Conservation (phyloP, 2,113 vertebrate genomes). For the Myrmecobius fasciatus region DNA sequence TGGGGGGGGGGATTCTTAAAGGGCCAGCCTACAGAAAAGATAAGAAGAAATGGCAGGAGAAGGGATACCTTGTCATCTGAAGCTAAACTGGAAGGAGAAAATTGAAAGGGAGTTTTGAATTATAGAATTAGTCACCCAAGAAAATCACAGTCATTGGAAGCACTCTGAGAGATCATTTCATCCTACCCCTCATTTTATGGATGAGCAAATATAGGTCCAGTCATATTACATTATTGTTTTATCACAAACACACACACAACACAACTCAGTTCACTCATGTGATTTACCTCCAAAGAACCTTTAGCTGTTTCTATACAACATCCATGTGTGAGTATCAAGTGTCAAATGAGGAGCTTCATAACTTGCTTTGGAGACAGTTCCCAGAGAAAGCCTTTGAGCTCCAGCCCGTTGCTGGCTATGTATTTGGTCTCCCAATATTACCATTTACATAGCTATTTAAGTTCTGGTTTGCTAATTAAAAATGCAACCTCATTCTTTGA, state of each 20-base stretch:
- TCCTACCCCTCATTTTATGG: neutral
- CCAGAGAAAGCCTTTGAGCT: neutral
- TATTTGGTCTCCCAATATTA: neutral
- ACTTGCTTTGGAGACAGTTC: neutral
- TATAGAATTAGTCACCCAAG: neutral
- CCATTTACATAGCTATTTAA: neutral
- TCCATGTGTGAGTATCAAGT: neutral
- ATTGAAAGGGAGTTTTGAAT: neutral
- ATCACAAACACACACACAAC: too few relatives aligned
- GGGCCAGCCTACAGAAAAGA: neutral
- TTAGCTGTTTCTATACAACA: neutral
- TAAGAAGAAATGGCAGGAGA: neutral
- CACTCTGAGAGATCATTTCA: neutral
- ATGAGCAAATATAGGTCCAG: neutral
- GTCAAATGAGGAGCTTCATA: neutral
- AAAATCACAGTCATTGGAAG: neutral
- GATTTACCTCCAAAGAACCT: neutral
- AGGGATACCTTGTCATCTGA: neutral
- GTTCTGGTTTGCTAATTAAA: neutral
- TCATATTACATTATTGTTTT: neutral
- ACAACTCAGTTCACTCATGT: neutral
- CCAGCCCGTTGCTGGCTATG: neutral
- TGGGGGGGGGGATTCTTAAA: neutral
- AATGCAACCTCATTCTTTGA: neutral
- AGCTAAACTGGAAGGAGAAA: neutral